These are phyloP conservation scores for Heterochromis multidens DNA, from an alignment of 2,113 vertebrate species.

Conservation along the genomic window DNA sequence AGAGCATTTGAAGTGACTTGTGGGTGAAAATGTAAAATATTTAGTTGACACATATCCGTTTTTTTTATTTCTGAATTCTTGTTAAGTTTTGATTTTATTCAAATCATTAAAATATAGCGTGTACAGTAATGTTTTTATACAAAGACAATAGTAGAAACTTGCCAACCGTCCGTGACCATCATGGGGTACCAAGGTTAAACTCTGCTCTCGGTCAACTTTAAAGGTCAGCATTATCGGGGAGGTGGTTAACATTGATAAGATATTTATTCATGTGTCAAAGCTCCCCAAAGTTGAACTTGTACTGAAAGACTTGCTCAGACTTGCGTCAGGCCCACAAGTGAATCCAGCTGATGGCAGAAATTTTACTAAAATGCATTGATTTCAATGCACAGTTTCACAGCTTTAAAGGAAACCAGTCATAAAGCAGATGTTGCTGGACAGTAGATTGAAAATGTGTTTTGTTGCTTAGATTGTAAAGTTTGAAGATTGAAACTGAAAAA, in stretches of 20 bases:
- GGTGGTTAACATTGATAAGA: background rate
- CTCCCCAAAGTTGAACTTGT: background rate
- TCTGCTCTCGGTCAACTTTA: background rate
- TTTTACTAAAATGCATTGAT: background rate
- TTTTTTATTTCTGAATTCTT: background rate
- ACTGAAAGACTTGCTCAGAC: background rate
- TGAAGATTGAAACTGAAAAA: background rate
- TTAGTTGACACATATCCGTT: accelerated
- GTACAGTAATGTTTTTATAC: too few relatives aligned
- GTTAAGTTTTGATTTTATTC: background rate
- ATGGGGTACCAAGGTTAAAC: background rate
- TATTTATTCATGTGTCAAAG: background rate
- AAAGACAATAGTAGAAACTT: background rate
- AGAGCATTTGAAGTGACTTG: background rate
- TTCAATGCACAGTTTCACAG: background rate
- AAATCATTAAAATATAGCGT: background rate
- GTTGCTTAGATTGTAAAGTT: background rate
- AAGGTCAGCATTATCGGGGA: background rate
- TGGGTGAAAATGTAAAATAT: background rate
- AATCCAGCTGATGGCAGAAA: background rate
- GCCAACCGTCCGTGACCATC: background rate
- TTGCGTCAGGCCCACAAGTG: background rate
- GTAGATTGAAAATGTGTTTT: background rate
- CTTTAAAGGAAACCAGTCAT: background rate
- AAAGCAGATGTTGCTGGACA: background rate